These are phyloP conservation scores for Hipposideros armiger DNA, from an alignment of 2,113 vertebrate species.

Conservation along the genomic window DNA sequence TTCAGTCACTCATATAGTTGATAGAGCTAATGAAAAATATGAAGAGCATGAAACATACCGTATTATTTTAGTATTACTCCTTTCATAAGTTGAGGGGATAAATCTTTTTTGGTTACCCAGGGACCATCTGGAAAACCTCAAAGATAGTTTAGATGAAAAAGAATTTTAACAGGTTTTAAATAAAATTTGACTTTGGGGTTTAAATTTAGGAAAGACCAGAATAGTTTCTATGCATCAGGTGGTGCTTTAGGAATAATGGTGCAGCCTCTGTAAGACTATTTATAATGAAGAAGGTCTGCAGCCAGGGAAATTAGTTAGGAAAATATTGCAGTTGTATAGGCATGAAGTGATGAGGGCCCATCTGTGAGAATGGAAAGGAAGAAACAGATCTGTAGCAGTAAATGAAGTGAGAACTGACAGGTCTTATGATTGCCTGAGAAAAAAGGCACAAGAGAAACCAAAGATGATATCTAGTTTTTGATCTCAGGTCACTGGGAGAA, in stretches of 20 bases:
- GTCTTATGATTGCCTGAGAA: neutral
- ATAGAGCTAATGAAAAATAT: neutral
- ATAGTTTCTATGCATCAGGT: neutral
- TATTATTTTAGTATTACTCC: neutral
- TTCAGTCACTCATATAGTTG: neutral
- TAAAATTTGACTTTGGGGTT: neutral
- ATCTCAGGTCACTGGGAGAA: neutral
- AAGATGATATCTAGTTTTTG: neutral
- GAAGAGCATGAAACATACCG: neutral
- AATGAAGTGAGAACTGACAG: neutral
- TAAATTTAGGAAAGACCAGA: neutral
- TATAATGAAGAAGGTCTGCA: neutral
- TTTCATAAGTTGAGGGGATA: neutral
- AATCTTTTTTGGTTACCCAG: neutral
- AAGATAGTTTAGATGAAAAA: constrained; percentile 3
- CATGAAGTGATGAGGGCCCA: neutral
- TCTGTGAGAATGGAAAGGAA: neutral
- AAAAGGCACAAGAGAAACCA: neutral
- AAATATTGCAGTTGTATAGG: neutral
- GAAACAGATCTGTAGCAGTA: too few relatives aligned
- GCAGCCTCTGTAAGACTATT: neutral
- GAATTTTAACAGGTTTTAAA: neutral
- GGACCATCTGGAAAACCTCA: neutral
- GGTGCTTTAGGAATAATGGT: neutral
- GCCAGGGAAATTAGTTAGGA: neutral